These are phyloP conservation scores for Cryptosula pallasiana DNA, from an alignment of 2,888 invertebrate species.

Conservation along the genomic window DNA sequence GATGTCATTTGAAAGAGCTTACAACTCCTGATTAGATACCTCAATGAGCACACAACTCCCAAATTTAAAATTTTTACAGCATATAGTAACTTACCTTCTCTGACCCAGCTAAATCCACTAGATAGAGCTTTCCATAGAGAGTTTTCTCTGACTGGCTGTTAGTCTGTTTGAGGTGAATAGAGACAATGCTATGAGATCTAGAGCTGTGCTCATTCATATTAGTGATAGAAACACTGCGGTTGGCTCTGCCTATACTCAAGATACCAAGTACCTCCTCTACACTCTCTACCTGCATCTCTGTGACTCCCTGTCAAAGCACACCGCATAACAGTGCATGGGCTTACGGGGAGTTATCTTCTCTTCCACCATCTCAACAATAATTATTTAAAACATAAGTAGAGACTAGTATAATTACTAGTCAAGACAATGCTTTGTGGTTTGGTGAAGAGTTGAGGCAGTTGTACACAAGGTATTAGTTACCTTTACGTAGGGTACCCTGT, in stretches of 20 bases:
- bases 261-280: conserved; percentile 99
- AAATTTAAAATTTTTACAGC: no score
- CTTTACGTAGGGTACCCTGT: conserved; percentile 98
- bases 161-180: conserved; percentile 98
- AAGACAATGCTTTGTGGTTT: no score
- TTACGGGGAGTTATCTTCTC: no score
- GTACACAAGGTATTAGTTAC: conserved; percentile 31
- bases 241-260: conserved; percentile 98
- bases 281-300: conserved; percentile 96
- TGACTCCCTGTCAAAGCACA: no score
- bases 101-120: conserved; percentile 99
- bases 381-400: no score
- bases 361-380: no score
- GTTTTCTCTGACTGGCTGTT: conserved; percentile 99
- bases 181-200: conserved; percentile 97
- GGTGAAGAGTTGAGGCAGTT: no score
- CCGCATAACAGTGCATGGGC: no score
- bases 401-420: no score
- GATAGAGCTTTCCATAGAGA: conserved; percentile 93
- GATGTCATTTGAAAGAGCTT: no score
- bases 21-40: no score
- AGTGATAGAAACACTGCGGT: conserved; percentile 98
- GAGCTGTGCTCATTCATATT: conserved; percentile 99
- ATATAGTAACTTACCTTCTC: conserved; percentile 88
- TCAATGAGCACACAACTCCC: no score